Evolutionary conservation across 2,888 invertebrate genomes (phyloP).

Genomic region (Artemia sinica): DNA sequence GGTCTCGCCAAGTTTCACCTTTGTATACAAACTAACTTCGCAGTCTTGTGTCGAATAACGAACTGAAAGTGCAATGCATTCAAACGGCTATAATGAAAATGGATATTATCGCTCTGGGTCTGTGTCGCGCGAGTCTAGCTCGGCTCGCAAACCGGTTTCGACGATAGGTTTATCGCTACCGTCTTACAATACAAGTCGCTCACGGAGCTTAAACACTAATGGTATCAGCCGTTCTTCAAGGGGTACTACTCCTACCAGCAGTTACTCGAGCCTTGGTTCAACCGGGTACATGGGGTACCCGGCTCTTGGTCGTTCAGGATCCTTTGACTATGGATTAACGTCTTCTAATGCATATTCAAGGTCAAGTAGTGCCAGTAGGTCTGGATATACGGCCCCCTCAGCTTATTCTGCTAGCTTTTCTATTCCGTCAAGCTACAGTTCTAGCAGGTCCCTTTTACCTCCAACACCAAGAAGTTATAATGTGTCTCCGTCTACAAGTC

Average conservation of each 20-base stretch:
- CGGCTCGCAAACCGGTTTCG: not conserved
- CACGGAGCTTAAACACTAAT: not conserved
- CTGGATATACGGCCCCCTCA: not conserved
- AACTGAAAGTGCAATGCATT: not conserved
- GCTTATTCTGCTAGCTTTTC: not conserved
- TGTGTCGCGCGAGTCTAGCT: not conserved
- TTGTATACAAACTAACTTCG: not conserved
- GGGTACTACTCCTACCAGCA: not conserved
- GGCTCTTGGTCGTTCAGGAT: not conserved
- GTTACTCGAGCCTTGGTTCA: slow-evolving; percentile 1
- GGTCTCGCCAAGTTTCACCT: not conserved
- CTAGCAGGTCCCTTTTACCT: not conserved
- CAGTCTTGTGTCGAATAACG: too few relatives aligned
- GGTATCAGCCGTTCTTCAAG: not conserved
- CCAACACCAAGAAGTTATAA: not conserved
- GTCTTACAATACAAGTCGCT: slow-evolving; percentile 4
- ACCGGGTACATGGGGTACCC: not conserved
- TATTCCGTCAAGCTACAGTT: slow-evolving; percentile 1
- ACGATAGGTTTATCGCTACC: not conserved
- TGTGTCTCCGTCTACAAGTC: not conserved
- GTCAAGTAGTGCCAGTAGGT: not conserved
- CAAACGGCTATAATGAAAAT: not conserved
- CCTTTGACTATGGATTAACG: not conserved
- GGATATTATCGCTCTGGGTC: slow-evolving; percentile 3
- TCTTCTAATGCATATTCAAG: not conserved